These are phyloP conservation scores for Apteryx owenii DNA, from an alignment of 2,113 vertebrate genomes.

Conservation along the genomic window DNA sequence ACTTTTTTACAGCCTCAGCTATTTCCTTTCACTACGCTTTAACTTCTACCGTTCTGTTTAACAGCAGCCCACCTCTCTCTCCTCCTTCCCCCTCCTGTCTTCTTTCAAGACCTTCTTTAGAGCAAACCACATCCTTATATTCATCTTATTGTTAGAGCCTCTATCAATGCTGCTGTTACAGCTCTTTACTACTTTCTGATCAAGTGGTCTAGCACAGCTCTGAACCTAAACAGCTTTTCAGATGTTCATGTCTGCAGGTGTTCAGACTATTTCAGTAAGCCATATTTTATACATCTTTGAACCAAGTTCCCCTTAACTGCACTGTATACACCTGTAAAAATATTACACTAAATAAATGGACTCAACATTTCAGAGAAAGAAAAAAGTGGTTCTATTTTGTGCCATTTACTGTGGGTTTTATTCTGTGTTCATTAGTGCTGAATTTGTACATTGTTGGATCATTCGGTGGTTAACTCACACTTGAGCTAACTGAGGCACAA, in stretches of 20 bases:
- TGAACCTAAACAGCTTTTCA: background rate
- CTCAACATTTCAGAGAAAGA: background rate
- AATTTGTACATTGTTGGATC: background rate
- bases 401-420: background rate
- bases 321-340: background rate
- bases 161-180: background rate
- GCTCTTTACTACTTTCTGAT: constrained; percentile 9
- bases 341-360: background rate
- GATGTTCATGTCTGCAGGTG: background rate
- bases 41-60: background rate
- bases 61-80: constrained; percentile 49
- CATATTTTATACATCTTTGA: background rate
- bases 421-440: background rate
- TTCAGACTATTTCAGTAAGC: background rate
- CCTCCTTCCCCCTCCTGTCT: constrained; percentile 27
- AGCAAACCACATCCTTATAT: constrained; percentile 64
- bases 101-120: constrained; percentile 41
- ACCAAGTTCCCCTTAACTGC: background rate
- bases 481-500: background rate
- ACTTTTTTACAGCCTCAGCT: constrained; percentile 6
- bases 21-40: background rate
- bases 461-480: background rate
- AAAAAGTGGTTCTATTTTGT: background rate
- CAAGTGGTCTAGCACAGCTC: background rate
- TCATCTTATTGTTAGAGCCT: constrained; percentile 24